Evolutionary conservation across 2,113 vertebrate species (phyloP).

Genomic region (Silurus asotus): DNA sequence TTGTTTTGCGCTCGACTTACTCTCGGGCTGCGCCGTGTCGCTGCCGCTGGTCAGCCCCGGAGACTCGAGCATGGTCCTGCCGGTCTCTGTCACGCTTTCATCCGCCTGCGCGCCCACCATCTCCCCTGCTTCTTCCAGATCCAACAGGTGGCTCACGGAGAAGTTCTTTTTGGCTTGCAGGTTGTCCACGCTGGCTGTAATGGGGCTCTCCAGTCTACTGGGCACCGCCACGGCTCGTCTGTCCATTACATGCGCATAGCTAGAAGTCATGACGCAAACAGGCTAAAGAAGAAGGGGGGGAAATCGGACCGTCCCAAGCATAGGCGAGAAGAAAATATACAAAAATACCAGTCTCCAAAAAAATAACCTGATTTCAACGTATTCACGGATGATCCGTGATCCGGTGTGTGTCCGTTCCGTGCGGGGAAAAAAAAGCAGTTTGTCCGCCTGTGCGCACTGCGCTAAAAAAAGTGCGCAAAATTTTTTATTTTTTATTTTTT

Average conservation of each 20-base stretch:
- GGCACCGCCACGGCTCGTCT: slow-evolving; percentile 82
- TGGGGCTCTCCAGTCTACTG: slow-evolving; percentile 89
- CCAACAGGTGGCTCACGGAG: slow-evolving; percentile 98
- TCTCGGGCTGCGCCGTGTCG: slow-evolving; percentile 96
- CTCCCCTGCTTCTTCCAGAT: slow-evolving; percentile 94
- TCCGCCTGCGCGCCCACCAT: slow-evolving; percentile 89
- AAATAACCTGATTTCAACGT: too few species aligned
- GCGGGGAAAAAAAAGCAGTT: not conserved
- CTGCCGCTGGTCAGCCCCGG: slow-evolving; percentile 96
- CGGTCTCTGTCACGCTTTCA: slow-evolving; percentile 86
- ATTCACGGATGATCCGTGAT: not conserved
- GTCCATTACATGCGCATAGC: slow-evolving; percentile 95
- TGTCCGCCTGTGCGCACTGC: not conserved
- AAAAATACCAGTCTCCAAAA: slow-evolving; percentile 50
- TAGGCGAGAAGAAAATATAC: slow-evolving; percentile 48
- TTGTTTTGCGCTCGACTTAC: slow-evolving; percentile 76
- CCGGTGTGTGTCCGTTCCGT: not conserved
- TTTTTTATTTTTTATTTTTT: too few species aligned
- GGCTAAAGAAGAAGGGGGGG: slow-evolving; percentile 37
- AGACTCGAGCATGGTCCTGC: slow-evolving; percentile 90
- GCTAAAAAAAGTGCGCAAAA: not conserved
- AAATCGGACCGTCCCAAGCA: slow-evolving; percentile 60
- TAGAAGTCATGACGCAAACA: slow-evolving; percentile 87
- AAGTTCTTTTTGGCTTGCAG: slow-evolving; percentile 98
- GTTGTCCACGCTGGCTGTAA: slow-evolving; percentile 85